Percentiles rank a stretch among this genome's conserved stretches.
These are phyloP conservation scores for Micrasema minimum DNA, from an alignment of 1,140 invertebrate species.

Conservation along the genomic window DNA sequence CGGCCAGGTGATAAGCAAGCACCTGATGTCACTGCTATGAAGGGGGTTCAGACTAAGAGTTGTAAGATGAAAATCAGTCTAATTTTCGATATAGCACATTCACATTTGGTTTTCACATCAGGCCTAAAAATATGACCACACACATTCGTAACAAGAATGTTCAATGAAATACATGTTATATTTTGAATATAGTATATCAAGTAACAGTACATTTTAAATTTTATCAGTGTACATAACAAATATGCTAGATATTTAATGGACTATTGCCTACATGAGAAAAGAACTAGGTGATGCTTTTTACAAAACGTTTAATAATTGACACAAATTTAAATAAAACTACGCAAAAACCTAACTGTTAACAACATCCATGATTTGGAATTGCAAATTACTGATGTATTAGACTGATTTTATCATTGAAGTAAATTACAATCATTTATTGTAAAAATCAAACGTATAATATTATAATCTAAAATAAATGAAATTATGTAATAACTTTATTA, in stretches of 20 bases:
- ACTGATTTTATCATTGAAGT: slow-evolving; percentile 24
- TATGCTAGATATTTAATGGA: too few species aligned
- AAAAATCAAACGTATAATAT: neutral
- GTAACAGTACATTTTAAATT: neutral
- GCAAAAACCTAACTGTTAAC: too few species aligned
- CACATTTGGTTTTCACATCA: slow-evolving; percentile 28
- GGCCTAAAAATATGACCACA: slow-evolving; percentile 19
- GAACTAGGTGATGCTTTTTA: too few species aligned
- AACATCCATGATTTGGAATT: neutral
- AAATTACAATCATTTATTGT: too few species aligned
- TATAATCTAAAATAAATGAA: too few species aligned
- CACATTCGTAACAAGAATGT: neutral
- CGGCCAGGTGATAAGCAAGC: slow-evolving; percentile 24
- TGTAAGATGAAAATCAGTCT: slow-evolving; percentile 51
- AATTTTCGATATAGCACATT: slow-evolving; percentile 51
- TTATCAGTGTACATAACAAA: too few species aligned
- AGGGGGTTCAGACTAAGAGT: slow-evolving; percentile 43
- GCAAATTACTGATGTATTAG: slow-evolving; percentile 11
- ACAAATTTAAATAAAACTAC: too few species aligned
- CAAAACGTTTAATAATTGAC: too few species aligned
- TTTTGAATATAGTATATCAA: neutral
- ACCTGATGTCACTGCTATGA: too few species aligned
- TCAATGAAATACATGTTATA: slow-evolving; percentile 10
- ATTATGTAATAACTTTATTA: too few species aligned
- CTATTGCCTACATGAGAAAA: too few species aligned